These are phyloP conservation scores for Eledone cirrhosa DNA, from an alignment of 2,888 invertebrate genomes.

Conservation along the genomic window DNA sequence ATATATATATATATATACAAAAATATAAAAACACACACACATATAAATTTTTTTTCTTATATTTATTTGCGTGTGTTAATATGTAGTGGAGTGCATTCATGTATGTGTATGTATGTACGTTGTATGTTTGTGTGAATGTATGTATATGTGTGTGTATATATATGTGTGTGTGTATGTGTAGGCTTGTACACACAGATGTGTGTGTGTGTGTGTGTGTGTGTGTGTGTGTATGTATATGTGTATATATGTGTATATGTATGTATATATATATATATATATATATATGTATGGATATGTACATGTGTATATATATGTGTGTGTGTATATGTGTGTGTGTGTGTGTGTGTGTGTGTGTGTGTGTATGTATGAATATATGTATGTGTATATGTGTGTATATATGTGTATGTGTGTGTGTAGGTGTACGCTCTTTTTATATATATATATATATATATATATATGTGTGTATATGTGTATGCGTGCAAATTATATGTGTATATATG, in stretches of 20 bases:
- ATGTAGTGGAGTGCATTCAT: no score
- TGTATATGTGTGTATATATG: constrained; percentile 4
- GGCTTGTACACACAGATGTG: not conserved
- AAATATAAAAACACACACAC: not conserved
- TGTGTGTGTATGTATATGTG: not conserved
- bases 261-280: constrained; percentile 14
- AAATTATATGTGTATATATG: no score
- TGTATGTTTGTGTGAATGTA: no score
- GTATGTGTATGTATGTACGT: no score
- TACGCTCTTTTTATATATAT: no score
- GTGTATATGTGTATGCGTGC: not conserved
- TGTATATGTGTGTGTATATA: no score
- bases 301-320: not conserved
- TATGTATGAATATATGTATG: not conserved
- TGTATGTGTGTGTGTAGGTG: not conserved
- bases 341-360: not conserved
- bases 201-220: constrained; percentile 12
- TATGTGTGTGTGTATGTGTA: no score
- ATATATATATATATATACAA: not conserved
- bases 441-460: not conserved
- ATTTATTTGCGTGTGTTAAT: no score
- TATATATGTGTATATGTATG: not conserved
- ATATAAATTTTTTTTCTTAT: no score
- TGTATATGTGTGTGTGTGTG: not conserved
- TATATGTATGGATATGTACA: constrained; percentile 11